Conservation (phyloP, 2,888 invertebrate species). For the Oscheius sp. region DNA sequence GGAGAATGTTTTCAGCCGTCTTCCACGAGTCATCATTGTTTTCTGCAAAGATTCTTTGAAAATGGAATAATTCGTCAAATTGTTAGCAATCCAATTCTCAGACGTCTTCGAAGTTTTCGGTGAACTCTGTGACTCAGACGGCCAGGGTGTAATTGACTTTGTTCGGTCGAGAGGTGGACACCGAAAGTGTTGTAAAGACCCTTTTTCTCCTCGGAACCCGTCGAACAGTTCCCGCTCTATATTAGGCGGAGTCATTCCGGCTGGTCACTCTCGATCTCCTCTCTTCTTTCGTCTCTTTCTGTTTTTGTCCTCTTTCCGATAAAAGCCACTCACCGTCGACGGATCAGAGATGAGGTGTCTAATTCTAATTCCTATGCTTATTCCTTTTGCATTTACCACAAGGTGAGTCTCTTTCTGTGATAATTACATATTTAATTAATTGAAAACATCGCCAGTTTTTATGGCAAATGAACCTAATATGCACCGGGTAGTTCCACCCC, state of each 20-base stretch:
- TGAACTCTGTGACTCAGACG: conserved; percentile 17
- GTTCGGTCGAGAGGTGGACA: conserved; percentile 17
- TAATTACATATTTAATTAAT: not conserved
- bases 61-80: not conserved
- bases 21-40: no score
- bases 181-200: conserved; percentile 23
- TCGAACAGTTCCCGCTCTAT: conserved; percentile 14
- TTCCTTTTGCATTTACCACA: not conserved
- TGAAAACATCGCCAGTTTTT: no score
- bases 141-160: conserved; percentile 21
- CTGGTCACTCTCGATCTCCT: not conserved
- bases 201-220: conserved; percentile 8
- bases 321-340: not conserved
- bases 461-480: no score
- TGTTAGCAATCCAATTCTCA: not conserved
- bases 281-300: no score
- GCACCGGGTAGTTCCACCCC: no score
- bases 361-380: not conserved
- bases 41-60: no score
- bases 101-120: conserved; percentile 6
- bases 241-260: not conserved
- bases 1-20: no score
- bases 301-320: not conserved
- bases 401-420: conserved; percentile 1
- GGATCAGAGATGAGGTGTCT: not conserved